Percentiles rank a stretch among this genome's conserved stretches.
phyloP scores from a whole-genome alignment of 2,113 vertebrate genomes.

The Triplophysa rosa region DNA sequence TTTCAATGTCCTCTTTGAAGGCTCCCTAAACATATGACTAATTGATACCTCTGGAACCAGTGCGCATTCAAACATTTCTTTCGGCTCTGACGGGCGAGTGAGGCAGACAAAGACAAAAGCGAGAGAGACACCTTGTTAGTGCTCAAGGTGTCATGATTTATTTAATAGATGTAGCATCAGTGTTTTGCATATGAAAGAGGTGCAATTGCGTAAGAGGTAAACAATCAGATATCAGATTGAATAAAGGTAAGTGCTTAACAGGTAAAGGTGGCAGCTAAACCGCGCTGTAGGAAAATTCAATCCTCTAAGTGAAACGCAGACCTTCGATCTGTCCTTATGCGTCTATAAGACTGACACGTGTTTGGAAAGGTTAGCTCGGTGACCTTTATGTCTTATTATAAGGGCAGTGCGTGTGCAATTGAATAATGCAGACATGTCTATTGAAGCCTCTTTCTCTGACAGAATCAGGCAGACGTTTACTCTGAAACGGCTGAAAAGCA shows the following conservation, averaged over 20 bases:
- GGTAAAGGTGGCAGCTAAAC: conserved; percentile 48
- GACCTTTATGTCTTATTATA: conserved; percentile 33
- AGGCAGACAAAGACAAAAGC: background rate
- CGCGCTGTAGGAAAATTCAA: conserved; percentile 24
- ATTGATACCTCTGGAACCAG: conserved; percentile 59
- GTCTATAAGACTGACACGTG: conserved; percentile 24
- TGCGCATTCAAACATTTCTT: conserved; percentile 39
- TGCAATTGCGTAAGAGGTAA: conserved; percentile 52
- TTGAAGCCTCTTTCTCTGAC: conserved; percentile 2
- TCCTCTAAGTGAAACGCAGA: conserved; percentile 4
- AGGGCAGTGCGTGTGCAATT: background rate
- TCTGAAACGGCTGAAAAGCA: background rate
- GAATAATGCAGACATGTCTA: conserved; percentile 9
- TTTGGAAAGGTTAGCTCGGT: conserved; percentile 36
- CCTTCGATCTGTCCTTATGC: conserved; percentile 14
- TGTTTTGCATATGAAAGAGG: conserved; percentile 38
- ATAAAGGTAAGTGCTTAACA: conserved; percentile 58
- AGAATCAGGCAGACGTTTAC: conserved; percentile 7
- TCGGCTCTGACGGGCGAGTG: conserved; percentile 29
- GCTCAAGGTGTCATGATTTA: conserved; percentile 60
- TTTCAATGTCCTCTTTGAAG: conserved; percentile 54
- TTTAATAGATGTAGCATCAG: conserved; percentile 57
- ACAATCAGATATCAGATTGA: conserved; percentile 58
- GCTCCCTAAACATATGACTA: conserved; percentile 53
- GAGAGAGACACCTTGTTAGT: conserved; percentile 47